Conservation (phyloP, 2,888 invertebrate genomes). For the Liodrosophila aerea region DNA sequence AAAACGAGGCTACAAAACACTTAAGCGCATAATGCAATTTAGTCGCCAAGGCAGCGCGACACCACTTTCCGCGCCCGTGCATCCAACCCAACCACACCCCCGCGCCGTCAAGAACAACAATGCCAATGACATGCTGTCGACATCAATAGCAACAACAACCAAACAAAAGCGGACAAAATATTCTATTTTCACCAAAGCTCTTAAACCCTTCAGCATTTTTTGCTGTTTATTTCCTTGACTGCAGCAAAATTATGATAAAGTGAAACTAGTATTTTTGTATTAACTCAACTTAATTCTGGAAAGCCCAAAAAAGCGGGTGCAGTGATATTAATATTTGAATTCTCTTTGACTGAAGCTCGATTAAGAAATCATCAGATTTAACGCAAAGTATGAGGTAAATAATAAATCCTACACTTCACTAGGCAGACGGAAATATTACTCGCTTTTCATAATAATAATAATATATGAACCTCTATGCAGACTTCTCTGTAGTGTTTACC, state of each 20-base stretch:
- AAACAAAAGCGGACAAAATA: slow-evolving; percentile 2
- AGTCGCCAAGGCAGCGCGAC: slow-evolving; percentile 50
- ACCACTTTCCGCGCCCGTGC: slow-evolving; percentile 1
- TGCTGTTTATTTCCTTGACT: slow-evolving; percentile 30
- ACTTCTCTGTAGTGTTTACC: no score
- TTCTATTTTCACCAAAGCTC: slow-evolving; percentile 39
- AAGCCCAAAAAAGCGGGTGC: no score
- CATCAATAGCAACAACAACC: slow-evolving; percentile 36
- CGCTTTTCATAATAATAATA: no score
- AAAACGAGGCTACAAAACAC: slow-evolving; percentile 66
- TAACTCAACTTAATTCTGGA: no score
- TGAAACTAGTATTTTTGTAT: no score
- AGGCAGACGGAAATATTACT: no score
- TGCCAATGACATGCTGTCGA: slow-evolving; percentile 54
- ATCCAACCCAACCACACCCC: slow-evolving; percentile 1
- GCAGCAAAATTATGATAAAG: slow-evolving; percentile 13
- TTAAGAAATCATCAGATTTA: no score
- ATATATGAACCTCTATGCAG: no score
- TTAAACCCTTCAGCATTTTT: slow-evolving; percentile 17
- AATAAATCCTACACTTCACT: no score
- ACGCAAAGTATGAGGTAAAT: no score
- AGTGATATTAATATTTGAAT: no score
- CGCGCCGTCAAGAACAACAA: slow-evolving; percentile 30
- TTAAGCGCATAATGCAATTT: slow-evolving; percentile 76
- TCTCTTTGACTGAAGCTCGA: no score